Evolutionary conservation across 2,888 invertebrate genomes (phyloP).

Genomic region (Agonopterix subpropinquella): DNA sequence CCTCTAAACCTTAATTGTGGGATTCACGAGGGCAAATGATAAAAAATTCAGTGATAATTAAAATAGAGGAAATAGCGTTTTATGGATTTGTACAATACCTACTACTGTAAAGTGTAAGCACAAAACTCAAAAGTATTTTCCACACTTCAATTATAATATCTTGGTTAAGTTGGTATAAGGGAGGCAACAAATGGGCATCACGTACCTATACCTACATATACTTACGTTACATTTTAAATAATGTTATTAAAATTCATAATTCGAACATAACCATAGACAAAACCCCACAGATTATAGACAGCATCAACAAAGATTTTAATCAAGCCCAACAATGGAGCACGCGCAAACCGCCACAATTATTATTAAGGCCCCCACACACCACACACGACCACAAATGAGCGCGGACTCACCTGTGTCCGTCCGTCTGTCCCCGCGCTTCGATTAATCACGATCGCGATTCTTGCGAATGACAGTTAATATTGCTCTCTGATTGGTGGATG

Average conservation of each 20-base stretch:
- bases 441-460: conserved; percentile 55
- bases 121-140: too few species aligned
- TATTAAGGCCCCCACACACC: conserved; percentile 17
- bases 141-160: too few species aligned
- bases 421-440: conserved; percentile 25
- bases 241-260: not conserved
- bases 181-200: too few species aligned
- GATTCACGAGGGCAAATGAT: too few species aligned
- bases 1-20: too few species aligned
- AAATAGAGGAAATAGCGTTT: too few species aligned
- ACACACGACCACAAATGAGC: conserved; percentile 19
- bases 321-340: conserved; percentile 14
- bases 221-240: too few species aligned
- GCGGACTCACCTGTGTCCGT: conserved; percentile 28
- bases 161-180: too few species aligned
- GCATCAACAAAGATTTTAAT: conserved; percentile 13
- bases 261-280: not conserved
- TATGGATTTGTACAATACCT: too few species aligned
- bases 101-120: too few species aligned
- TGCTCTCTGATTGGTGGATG: conserved; percentile 18
- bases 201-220: too few species aligned
- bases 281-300: not conserved
- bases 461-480: conserved; percentile 58
- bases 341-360: conserved; percentile 24
- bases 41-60: too few species aligned